Conservation (phyloP, 1,140 invertebrate genomes). For the Odontomachus brunneus region DNA sequence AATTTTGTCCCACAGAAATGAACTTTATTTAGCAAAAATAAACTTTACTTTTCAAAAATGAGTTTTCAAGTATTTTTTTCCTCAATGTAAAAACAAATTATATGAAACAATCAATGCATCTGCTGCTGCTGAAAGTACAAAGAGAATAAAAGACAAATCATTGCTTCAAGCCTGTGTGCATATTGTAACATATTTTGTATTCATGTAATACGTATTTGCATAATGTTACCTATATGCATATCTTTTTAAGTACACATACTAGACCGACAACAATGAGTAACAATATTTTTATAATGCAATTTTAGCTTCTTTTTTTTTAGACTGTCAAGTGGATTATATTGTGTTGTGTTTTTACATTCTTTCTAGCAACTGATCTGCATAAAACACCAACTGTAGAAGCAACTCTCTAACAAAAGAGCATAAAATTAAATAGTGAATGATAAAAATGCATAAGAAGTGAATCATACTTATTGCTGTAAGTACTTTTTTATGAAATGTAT, state of each 20-base stretch:
- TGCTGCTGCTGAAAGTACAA: slow-evolving; percentile 54
- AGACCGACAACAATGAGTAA: not conserved
- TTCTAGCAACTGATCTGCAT: not conserved
- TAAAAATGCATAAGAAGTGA: too few relatives aligned
- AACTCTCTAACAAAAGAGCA: not conserved
- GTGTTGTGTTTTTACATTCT: slow-evolving; percentile 4
- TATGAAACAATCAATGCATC: slow-evolving; percentile 18
- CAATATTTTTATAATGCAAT: slow-evolving; percentile 6
- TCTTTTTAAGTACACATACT: not conserved
- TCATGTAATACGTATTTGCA: slow-evolving; percentile 14
- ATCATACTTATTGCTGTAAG: slow-evolving; percentile 1
- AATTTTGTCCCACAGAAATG: too few relatives aligned
- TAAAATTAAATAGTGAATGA: too few relatives aligned
- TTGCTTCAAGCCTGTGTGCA: slow-evolving; percentile 31
- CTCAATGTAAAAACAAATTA: slow-evolving; percentile 6
- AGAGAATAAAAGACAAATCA: slow-evolving; percentile 54
- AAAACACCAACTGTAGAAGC: not conserved
- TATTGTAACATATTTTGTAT: slow-evolving; percentile 35
- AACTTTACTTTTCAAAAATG: too few relatives aligned
- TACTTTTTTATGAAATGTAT: slow-evolving; percentile 28
- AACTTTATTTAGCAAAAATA: too few relatives aligned
- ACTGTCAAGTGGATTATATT: not conserved
- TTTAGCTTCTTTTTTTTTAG: not conserved
- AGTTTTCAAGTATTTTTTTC: too few relatives aligned
- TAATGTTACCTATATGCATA: slow-evolving; percentile 24